phyloP scores from a whole-genome alignment of 2,888 invertebrate genomes.

The Apamea anceps region DNA sequence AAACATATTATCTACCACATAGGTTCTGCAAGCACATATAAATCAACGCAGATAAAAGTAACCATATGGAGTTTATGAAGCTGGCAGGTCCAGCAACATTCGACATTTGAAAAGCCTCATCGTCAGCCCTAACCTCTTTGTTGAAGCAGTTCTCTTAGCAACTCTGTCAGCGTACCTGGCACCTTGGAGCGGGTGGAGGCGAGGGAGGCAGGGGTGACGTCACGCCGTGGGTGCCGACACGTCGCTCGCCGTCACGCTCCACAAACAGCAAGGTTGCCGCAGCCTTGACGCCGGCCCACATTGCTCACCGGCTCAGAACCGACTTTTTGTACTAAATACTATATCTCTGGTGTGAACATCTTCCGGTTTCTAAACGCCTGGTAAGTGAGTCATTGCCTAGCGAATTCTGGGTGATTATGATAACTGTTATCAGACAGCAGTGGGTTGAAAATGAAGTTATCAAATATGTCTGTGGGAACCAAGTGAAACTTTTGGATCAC shows the following conservation, averaged over 20 bases:
- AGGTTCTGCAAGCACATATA: background rate
- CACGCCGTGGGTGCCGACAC: conserved; percentile 88
- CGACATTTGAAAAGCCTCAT: background rate
- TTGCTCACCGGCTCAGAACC: conserved; percentile 86
- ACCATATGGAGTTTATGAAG: background rate
- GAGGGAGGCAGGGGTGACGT: conserved; percentile 79
- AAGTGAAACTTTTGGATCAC: background rate
- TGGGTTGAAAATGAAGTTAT: conserved; percentile 33
- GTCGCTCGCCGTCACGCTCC: conserved; percentile 90
- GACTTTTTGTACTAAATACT: conserved; percentile 82
- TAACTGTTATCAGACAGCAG: conserved; percentile 46
- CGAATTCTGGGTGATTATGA: conserved; percentile 34
- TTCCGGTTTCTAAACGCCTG: conserved; percentile 72
- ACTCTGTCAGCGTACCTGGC: conserved; percentile 48
- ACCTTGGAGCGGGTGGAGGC: conserved; percentile 47
- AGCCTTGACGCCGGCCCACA: conserved; percentile 89
- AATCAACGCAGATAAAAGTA: background rate
- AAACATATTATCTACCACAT: background rate
- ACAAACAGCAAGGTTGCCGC: conserved; percentile 89
- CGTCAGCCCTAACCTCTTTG: conserved; percentile 9
- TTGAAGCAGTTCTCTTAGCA: conserved; percentile 33
- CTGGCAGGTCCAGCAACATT: background rate
- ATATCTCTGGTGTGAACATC: conserved; percentile 72
- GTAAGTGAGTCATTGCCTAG: conserved; percentile 61
- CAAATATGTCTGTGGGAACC: background rate